Conservation (phyloP, 2,797 vertebrate genomes). For the Ctenopoma multispine region DNA sequence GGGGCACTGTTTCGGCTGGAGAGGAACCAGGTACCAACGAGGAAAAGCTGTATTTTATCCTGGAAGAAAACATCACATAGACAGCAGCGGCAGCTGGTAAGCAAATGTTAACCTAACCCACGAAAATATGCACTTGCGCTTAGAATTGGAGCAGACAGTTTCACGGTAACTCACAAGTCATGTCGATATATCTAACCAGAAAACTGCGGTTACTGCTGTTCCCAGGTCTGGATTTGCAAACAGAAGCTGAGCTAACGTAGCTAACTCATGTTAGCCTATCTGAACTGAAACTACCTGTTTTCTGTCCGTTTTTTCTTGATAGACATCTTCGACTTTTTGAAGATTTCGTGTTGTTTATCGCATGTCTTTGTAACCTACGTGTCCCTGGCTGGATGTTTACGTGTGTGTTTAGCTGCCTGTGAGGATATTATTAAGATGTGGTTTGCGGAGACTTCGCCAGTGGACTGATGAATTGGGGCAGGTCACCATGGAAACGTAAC, state of each 20-base stretch:
- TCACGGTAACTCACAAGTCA: not conserved
- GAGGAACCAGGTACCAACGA: slow-evolving; percentile 40
- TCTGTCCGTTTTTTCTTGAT: not conserved
- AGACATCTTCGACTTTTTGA: not conserved
- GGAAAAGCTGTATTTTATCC: slow-evolving; percentile 36
- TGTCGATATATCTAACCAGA: accelerated
- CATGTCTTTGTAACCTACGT: not conserved
- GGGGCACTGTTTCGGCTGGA: slow-evolving; percentile 39
- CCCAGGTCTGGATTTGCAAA: not conserved
- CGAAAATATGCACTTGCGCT: not conserved
- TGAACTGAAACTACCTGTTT: slow-evolving; percentile 4
- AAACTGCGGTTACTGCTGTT: not conserved
- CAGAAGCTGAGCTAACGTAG: slow-evolving; percentile 38
- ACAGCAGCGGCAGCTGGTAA: slow-evolving; percentile 41
- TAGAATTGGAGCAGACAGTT: accelerated
- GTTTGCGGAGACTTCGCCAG: not conserved
- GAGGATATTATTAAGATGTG: not conserved
- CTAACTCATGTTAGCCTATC: slow-evolving; percentile 62
- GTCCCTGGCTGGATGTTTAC: not conserved
- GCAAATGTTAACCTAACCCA: not conserved
- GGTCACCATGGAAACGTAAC: slow-evolving; percentile 61
- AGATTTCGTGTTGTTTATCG: not conserved
- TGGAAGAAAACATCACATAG: slow-evolving; percentile 34
- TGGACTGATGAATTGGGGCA: slow-evolving; percentile 2
- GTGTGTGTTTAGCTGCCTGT: too few relatives aligned